A percentile compares a stretch with the other conserved stretches of the same genome.
Conservation (phyloP, 2,113 vertebrate species). For the Marmota flaviventris region DNA sequence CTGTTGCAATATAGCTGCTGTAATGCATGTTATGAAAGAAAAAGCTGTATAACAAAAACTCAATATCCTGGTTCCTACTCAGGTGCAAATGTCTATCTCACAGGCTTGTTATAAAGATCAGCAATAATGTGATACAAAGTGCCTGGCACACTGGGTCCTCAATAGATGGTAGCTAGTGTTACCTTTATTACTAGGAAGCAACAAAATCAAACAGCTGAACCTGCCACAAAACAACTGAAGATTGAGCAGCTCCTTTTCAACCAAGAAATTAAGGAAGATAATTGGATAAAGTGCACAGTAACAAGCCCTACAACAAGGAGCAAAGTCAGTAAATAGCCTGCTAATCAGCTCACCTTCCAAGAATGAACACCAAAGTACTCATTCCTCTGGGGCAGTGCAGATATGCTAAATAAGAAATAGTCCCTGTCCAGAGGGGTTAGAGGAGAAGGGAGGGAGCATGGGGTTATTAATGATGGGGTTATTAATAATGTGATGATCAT, state of each 20-base stretch:
- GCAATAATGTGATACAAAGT: neutral
- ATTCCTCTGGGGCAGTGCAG: neutral
- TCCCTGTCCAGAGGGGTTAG: neutral
- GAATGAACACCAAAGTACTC: neutral
- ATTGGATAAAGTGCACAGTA: neutral
- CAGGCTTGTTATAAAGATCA: neutral
- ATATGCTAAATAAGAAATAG: conserved; percentile 16
- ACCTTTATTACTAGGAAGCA: conserved; percentile 18
- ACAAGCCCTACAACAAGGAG: neutral
- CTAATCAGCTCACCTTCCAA: neutral
- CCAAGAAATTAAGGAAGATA: neutral
- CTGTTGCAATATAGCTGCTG: neutral
- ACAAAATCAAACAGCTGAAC: conserved; percentile 46
- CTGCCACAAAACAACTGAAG: neutral
- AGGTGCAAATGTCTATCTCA: neutral
- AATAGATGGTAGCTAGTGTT: neutral
- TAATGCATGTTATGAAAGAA: neutral
- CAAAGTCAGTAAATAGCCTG: neutral
- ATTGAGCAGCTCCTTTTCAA: neutral
- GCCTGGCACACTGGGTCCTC: neutral
- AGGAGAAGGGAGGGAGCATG: no score
- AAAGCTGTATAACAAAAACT: neutral
- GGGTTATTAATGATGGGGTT: no score
- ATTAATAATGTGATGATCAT: no score
- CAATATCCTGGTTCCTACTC: neutral